A percentile compares a stretch with the other conserved stretches of the same genome.
These are phyloP conservation scores for Sterrhoptilus dennistouni DNA, from an alignment of 2,113 vertebrate genomes.

Conservation along the genomic window DNA sequence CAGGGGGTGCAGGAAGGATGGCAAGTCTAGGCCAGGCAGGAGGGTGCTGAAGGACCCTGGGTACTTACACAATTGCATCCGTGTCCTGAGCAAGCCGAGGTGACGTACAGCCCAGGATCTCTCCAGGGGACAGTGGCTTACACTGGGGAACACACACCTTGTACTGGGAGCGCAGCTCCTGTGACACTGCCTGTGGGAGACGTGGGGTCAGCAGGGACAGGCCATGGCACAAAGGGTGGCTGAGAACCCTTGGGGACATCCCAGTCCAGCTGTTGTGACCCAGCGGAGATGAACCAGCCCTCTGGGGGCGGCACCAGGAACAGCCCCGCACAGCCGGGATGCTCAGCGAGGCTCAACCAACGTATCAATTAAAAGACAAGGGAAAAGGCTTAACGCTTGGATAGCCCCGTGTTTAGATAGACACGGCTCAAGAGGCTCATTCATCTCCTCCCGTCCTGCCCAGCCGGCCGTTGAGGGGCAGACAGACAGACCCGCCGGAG, in stretches of 20 bases:
- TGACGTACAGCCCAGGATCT: conserved; percentile 93
- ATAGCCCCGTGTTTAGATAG: conserved; percentile 41
- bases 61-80: conserved; percentile 89
- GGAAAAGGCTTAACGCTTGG: conserved; percentile 1
- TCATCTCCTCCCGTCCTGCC: conserved; percentile 46
- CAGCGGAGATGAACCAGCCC: accelerated
- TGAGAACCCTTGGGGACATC: background rate
- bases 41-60: background rate
- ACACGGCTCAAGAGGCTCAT: conserved; percentile 51
- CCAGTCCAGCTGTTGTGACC: background rate
- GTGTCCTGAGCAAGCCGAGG: conserved; percentile 81
- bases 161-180: conserved; percentile 83
- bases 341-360: background rate
- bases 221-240: accelerated
- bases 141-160: conserved; percentile 89
- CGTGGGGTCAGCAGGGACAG: background rate
- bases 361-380: conserved; percentile 59
- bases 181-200: conserved; percentile 65
- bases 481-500: conserved; percentile 44
- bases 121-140: conserved; percentile 95
- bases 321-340: accelerated
- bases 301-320: background rate
- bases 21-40: background rate
- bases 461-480: conserved; percentile 16
- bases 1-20: background rate